phyloP scores from a whole-genome alignment of 1,140 invertebrate species.

The Bombus huntii region DNA sequence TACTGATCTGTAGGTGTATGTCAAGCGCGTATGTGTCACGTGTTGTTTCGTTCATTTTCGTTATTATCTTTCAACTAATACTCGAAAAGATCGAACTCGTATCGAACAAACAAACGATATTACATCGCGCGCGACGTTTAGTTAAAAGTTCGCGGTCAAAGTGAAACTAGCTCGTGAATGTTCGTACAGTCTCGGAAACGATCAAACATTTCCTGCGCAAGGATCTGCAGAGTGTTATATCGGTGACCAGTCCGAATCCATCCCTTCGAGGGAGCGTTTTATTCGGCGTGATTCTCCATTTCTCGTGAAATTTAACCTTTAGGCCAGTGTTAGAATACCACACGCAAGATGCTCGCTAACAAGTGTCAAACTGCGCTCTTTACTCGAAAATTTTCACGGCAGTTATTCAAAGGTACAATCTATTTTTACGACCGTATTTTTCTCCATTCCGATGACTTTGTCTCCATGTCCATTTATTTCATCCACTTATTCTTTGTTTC shows the following conservation, averaged over 20 bases:
- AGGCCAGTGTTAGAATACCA: not conserved
- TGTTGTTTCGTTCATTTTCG: no score
- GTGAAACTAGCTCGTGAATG: slow-evolving; percentile 3
- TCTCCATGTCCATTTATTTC: not conserved
- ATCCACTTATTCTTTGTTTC: not conserved
- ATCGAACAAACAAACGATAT: not conserved
- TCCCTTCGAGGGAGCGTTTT: slow-evolving; percentile 43
- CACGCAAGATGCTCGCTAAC: slow-evolving; percentile 52
- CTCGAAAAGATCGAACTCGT: not conserved
- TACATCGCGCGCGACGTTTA: not conserved
- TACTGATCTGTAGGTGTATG: not conserved
- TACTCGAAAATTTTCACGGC: slow-evolving; percentile 20
- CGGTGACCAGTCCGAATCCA: slow-evolving; percentile 47
- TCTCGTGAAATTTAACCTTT: slow-evolving; percentile 1
- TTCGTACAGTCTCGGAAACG: slow-evolving; percentile 31
- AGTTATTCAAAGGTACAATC: slow-evolving; percentile 31
- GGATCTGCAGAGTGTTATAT: slow-evolving; percentile 8
- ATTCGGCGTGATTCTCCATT: not conserved
- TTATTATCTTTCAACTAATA: not conserved
- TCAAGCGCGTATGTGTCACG: no score
- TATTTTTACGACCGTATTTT: slow-evolving; percentile 39
- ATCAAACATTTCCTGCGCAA: slow-evolving; percentile 29
- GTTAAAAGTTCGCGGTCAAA: slow-evolving; percentile 4
- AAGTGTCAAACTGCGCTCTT: slow-evolving; percentile 41
- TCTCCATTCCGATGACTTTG: not conserved